Conservation (phyloP, 92 coral and sea anemone genomes). For the Zoanthus solanderi region DNA sequence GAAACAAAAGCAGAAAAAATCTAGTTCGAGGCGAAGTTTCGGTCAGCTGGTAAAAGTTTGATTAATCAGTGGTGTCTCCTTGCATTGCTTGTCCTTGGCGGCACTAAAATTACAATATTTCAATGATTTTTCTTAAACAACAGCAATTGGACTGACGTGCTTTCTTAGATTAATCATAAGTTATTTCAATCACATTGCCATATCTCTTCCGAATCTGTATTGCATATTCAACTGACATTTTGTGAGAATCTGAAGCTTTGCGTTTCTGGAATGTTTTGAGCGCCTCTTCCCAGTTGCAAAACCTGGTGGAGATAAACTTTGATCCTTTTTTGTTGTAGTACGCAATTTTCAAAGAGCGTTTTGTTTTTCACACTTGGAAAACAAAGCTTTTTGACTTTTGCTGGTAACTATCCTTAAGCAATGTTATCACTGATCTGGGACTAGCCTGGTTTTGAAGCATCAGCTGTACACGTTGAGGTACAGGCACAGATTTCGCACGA, state of each 20-base stretch:
- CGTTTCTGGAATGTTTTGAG: background rate
- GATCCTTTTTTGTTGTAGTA: conserved; percentile 10
- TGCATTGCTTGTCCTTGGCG: conserved; percentile 66
- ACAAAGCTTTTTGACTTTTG: background rate
- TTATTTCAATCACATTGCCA: conserved; percentile 47
- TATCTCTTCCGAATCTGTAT: conserved; percentile 22
- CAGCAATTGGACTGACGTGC: conserved; percentile 40
- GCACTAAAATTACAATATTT: conserved; percentile 61
- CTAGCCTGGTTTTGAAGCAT: background rate
- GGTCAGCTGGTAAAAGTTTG: conserved; percentile 64
- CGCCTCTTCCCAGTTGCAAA: conserved; percentile 39
- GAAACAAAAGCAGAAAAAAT: background rate
- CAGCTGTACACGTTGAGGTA: background rate
- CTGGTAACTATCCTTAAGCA: background rate
- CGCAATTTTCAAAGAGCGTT: conserved; percentile 20
- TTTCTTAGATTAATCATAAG: conserved; percentile 31
- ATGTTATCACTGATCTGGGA: background rate
- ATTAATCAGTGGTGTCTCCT: conserved; percentile 64
- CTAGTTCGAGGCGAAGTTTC: background rate
- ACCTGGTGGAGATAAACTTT: background rate
- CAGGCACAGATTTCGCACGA: no score
- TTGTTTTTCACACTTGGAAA: conserved; percentile 1
- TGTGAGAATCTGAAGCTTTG: conserved; percentile 30
- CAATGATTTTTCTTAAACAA: conserved; percentile 60
- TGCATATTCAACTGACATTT: conserved; percentile 41